Conservation (phyloP, 2,888 invertebrate species). For the Ypsolopha sequella region DNA sequence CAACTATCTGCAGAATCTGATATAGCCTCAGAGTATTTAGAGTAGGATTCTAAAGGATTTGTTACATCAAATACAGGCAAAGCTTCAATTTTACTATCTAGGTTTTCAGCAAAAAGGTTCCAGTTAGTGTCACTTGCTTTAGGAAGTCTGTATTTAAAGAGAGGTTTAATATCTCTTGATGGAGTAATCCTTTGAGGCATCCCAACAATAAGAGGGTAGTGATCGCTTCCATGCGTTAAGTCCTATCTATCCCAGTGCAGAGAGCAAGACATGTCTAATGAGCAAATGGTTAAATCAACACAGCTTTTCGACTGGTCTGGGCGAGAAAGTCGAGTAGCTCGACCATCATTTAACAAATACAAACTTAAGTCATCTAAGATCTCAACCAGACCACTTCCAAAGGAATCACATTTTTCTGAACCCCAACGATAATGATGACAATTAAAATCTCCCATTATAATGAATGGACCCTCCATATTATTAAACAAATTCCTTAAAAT, state of each 20-base stretch:
- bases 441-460: conserved; percentile 5
- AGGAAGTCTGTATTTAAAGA: conserved; percentile 4
- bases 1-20: neutral
- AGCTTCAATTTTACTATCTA: neutral
- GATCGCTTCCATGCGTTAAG: conserved; percentile 4
- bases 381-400: neutral
- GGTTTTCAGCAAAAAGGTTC: neutral
- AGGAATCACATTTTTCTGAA: neutral
- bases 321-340: neutral
- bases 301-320: conserved; percentile 2
- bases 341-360: conserved; percentile 7
- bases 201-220: conserved; percentile 2
- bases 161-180: neutral
- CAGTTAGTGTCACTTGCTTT: neutral
- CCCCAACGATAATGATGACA: conserved; percentile 1
- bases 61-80: neutral
- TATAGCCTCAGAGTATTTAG: neutral
- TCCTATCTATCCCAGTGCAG: conserved; percentile 1
- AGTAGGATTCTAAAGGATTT: neutral
- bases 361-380: conserved; percentile 3
- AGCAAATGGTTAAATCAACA: conserved; percentile 3
- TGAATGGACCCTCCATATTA: neutral
- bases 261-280: neutral
- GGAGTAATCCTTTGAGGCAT: neutral
- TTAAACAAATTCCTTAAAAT: neutral